A percentile compares a stretch with the other conserved stretches of the same genome.
Conservation (phyloP, 2,888 invertebrate genomes). For the Chloromyia formosa region DNA sequence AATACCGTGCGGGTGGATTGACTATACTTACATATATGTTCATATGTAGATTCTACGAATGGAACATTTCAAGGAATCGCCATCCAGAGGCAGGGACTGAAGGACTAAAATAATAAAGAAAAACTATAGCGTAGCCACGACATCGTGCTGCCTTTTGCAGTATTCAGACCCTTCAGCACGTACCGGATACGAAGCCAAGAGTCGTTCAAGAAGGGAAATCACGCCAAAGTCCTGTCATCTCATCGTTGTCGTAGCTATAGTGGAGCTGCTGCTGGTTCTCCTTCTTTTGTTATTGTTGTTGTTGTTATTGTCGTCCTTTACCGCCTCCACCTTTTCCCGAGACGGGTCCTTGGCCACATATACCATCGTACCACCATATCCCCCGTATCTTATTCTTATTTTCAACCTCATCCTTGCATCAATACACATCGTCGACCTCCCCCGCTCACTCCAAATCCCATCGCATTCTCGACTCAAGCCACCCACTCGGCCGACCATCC, state of each 20-base stretch:
- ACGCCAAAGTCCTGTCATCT: conserved; percentile 38
- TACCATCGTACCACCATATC: background rate
- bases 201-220: conserved; percentile 42
- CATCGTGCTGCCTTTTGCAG: conserved; percentile 10
- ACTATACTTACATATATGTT: background rate
- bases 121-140: background rate
- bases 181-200: conserved; percentile 43
- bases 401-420: conserved; percentile 32
- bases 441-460: too few species aligned
- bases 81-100: conserved; percentile 23
- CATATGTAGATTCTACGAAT: background rate
- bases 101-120: conserved; percentile 12
- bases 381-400: conserved; percentile 25
- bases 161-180: conserved; percentile 33
- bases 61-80: conserved; percentile 1
- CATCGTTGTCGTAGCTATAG: conserved; percentile 16
- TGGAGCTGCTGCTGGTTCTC: too few species aligned
- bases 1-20: background rate
- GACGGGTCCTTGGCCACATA: conserved; percentile 19
- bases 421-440: background rate
- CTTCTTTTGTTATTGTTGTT: conserved; percentile 11
- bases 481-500: background rate
- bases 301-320: background rate
- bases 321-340: background rate
- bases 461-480: background rate